Conservation (phyloP, 1,140 invertebrate species). For the Dufourea novaeangliae region DNA sequence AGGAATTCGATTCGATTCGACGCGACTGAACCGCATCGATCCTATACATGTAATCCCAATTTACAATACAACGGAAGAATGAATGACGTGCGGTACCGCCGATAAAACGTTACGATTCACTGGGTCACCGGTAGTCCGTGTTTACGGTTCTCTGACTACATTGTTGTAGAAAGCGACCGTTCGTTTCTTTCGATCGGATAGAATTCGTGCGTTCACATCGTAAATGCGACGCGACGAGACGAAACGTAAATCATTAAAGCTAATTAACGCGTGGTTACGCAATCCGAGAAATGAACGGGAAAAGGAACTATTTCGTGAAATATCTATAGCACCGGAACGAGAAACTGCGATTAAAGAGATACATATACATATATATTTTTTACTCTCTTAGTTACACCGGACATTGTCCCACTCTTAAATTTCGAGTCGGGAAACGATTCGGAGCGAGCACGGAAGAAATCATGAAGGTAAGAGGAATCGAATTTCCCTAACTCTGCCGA, state of each 20-base stretch:
- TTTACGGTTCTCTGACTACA: neutral
- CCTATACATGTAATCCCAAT: no score
- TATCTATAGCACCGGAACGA: no score
- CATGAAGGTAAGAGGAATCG: slow-evolving; percentile 81
- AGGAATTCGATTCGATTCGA: no score
- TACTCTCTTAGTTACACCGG: slow-evolving; percentile 84
- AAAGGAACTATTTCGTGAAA: no score
- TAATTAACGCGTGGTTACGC: no score
- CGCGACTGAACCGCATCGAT: no score
- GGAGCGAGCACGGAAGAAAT: slow-evolving; percentile 87
- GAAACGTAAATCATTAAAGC: neutral
- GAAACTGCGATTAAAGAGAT: no score
- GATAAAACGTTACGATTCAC: slow-evolving; percentile 24
- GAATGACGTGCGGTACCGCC: no score
- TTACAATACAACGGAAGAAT: no score
- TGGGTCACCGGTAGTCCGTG: slow-evolving; percentile 48
- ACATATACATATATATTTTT: no score
- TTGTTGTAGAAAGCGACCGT: slow-evolving; percentile 17
- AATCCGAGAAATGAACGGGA: no score
- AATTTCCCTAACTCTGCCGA: neutral
- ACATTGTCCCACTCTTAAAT: slow-evolving; percentile 88
- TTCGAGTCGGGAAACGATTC: slow-evolving; percentile 87
- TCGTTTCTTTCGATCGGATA: neutral
- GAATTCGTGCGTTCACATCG: neutral
- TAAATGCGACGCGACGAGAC: no score